phyloP scores from a whole-genome alignment of 1,140 invertebrate species.

The Homarus americanus region DNA sequence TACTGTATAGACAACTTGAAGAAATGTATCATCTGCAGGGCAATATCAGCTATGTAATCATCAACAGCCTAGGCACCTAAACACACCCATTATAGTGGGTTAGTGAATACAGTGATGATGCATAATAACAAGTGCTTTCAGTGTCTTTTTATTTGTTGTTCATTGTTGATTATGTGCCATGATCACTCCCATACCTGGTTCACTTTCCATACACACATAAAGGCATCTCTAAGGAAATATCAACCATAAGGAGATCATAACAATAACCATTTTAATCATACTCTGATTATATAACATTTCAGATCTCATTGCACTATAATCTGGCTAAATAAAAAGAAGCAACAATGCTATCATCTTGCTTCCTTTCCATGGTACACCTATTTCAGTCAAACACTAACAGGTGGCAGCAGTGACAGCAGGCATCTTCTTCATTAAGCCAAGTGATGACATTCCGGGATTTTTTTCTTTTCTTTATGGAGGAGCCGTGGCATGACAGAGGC shows the following conservation, averaged over 20 bases:
- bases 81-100: background rate
- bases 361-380: background rate
- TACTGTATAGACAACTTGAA: background rate
- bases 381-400: background rate
- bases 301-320: background rate
- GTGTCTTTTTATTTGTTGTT: background rate
- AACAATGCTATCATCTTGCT: too few relatives aligned
- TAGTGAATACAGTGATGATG: background rate
- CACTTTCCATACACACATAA: background rate
- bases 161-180: background rate
- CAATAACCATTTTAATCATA: background rate
- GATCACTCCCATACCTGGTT: background rate
- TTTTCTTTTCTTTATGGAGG: background rate
- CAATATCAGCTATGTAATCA: conserved; percentile 41
- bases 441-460: background rate
- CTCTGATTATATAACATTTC: background rate
- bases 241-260: background rate
- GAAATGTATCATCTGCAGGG: conserved; percentile 12
- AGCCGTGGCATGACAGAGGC: background rate
- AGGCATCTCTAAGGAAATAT: background rate
- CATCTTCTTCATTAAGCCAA: too few relatives aligned
- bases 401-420: conserved; percentile 3
- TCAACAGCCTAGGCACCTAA: conserved; percentile 30
- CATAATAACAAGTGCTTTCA: background rate
- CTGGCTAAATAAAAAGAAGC: background rate